A percentile compares a stretch with the other conserved stretches of the same genome.
phyloP scores from a whole-genome alignment of 2,888 invertebrate species.

The Drosophila multiciliata region DNA sequence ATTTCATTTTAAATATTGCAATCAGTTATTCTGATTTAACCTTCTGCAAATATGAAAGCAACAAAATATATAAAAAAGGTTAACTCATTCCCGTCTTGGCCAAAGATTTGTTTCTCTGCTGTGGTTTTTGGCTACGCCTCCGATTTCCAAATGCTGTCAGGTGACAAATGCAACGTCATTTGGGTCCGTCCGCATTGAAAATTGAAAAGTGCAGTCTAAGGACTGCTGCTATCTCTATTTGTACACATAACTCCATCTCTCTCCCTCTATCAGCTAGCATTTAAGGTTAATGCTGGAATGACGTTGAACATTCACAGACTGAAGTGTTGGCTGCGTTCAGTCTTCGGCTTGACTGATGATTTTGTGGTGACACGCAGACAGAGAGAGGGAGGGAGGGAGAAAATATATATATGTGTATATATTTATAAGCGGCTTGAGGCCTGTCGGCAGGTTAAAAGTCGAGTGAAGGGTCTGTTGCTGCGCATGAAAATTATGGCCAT shows the following conservation, averaged over 20 bases:
- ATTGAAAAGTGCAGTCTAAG: constrained; percentile 21
- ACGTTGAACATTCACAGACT: constrained; percentile 38
- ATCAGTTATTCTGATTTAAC: constrained; percentile 8
- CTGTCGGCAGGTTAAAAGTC: constrained; percentile 32
- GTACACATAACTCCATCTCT: constrained; percentile 1
- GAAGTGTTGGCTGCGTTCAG: constrained; percentile 30
- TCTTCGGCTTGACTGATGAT: constrained; percentile 44
- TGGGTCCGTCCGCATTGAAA: constrained; percentile 54
- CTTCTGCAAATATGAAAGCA: constrained; percentile 17
- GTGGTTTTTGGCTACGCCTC: constrained; percentile 33
- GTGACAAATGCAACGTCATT: constrained; percentile 63
- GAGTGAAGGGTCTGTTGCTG: constrained; percentile 41
- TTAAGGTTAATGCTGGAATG: constrained; percentile 47
- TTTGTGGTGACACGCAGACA: constrained; percentile 20
- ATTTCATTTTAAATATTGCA: constrained; percentile 15
- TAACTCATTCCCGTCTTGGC: constrained; percentile 19
- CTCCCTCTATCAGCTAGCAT: constrained; percentile 8
- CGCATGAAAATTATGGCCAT: constrained; percentile 56
- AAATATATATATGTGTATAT: background rate
- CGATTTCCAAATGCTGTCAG: constrained; percentile 43
- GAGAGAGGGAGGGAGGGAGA: background rate
- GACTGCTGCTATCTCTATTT: constrained; percentile 10
- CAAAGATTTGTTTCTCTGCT: constrained; percentile 17
- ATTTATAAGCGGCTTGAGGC: constrained; percentile 21
- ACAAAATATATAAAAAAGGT: constrained; percentile 43